Evolutionary conservation across 2,888 invertebrate species (phyloP).

Genomic region (Acanthosepion esculentum): DNA sequence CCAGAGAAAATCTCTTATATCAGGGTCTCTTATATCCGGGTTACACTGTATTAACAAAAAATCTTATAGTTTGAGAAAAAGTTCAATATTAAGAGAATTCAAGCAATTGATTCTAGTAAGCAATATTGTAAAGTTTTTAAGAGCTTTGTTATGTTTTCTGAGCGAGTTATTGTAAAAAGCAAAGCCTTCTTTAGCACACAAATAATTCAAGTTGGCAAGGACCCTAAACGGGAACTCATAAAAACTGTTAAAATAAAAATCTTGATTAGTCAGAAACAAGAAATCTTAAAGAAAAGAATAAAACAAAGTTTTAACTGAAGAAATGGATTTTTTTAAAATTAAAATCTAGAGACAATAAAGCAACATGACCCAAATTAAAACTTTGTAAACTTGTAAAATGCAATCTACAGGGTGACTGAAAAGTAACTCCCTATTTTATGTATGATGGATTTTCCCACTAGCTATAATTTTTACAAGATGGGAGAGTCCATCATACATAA

Average conservation of each 20-base stretch:
- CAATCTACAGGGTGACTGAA: too few relatives aligned
- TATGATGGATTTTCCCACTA: too few relatives aligned
- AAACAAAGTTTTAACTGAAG: not conserved
- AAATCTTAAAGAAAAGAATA: not conserved
- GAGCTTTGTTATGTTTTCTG: not conserved
- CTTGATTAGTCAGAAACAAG: not conserved
- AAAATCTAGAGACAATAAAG: too few relatives aligned
- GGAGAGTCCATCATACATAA: too few relatives aligned
- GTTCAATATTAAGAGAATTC: not conserved
- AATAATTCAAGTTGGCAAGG: not conserved
- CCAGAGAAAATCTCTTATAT: too few relatives aligned
- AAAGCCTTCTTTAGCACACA: not conserved
- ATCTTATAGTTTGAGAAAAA: not conserved
- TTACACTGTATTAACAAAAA: too few relatives aligned
- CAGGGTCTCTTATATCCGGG: too few relatives aligned
- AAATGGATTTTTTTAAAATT: too few relatives aligned
- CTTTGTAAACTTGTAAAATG: too few relatives aligned
- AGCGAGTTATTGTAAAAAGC: not conserved
- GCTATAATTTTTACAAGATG: too few relatives aligned
- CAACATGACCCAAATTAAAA: too few relatives aligned
- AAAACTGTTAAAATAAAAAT: not conserved
- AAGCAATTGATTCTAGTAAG: not conserved
- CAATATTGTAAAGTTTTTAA: not conserved
- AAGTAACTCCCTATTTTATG: too few relatives aligned
- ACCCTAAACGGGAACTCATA: not conserved